Evolutionary conservation across 2,888 invertebrate genomes (phyloP).

Genomic region (Eupsilia transversa): DNA sequence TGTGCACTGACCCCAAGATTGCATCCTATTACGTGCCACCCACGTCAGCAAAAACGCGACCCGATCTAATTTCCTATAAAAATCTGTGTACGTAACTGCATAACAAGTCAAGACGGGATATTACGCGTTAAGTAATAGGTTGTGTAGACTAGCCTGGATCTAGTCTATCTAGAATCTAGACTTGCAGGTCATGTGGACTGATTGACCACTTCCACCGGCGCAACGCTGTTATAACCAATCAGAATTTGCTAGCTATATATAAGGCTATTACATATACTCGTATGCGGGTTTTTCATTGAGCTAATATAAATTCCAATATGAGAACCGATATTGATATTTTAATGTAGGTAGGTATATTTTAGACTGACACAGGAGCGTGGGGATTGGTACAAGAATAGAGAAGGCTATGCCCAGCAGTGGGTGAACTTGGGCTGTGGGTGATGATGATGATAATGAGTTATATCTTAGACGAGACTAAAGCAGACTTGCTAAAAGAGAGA

Average conservation of each 20-base stretch:
- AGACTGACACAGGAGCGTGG: neutral
- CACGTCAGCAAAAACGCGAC: slow-evolving; percentile 28
- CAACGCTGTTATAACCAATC: slow-evolving; percentile 75
- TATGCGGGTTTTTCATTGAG: slow-evolving; percentile 19
- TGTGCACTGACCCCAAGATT: no score
- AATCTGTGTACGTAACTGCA: slow-evolving; percentile 48
- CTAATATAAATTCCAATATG: slow-evolving; percentile 29
- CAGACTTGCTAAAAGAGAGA: neutral
- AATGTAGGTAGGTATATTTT: neutral
- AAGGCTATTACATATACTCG: neutral
- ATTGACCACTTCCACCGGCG: slow-evolving; percentile 86
- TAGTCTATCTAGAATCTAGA: slow-evolving; percentile 83
- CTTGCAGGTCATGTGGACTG: slow-evolving; percentile 85
- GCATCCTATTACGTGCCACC: slow-evolving; percentile 31
- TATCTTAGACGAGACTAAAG: neutral
- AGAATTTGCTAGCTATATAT: slow-evolving; percentile 46
- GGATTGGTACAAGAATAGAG: neutral
- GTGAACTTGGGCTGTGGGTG: no score
- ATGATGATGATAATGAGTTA: neutral
- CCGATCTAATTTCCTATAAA: slow-evolving; percentile 48
- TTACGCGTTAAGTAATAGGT: slow-evolving; percentile 69
- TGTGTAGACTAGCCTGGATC: slow-evolving; percentile 77
- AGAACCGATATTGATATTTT: slow-evolving; percentile 6
- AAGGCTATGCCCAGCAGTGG: neutral
- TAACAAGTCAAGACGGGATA: slow-evolving; percentile 65